These are phyloP conservation scores for Lycocerus yunnanus DNA, from an alignment of 2,888 invertebrate genomes.

Conservation along the genomic window DNA sequence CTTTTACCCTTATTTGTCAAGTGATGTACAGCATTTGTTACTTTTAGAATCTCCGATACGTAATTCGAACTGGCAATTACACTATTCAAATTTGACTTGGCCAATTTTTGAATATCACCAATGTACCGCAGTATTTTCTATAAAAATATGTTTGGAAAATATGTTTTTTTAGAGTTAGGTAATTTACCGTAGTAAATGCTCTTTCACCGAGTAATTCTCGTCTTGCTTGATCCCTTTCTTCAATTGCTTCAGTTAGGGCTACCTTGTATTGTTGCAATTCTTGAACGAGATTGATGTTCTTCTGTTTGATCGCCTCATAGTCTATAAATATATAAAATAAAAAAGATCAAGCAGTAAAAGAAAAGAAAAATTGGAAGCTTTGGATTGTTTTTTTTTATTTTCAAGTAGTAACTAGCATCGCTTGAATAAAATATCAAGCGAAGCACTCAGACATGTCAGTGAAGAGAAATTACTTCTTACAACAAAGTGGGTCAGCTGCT, in stretches of 20 bases:
- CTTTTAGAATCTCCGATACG: not conserved
- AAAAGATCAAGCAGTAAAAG: too few species aligned
- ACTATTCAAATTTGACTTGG: not conserved
- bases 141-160: not conserved
- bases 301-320: not conserved
- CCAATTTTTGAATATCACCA: not conserved
- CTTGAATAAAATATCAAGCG: not conserved
- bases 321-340: not conserved
- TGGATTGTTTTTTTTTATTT: too few species aligned
- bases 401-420: not conserved
- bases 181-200: not conserved
- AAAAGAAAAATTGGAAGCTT: not conserved
- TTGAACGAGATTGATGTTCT: not conserved
- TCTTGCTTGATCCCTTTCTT: not conserved
- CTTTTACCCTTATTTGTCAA: not conserved
- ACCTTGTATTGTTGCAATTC: not conserved
- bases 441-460: not conserved
- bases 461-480: not conserved
- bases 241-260: not conserved
- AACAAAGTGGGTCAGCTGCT: not conserved
- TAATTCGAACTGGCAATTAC: not conserved
- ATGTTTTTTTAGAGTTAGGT: not conserved
- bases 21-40: not conserved
- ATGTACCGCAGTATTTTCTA: not conserved
- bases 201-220: not conserved